Conservation (phyloP, 1,140 invertebrate genomes). For the Ostrea edulis region DNA sequence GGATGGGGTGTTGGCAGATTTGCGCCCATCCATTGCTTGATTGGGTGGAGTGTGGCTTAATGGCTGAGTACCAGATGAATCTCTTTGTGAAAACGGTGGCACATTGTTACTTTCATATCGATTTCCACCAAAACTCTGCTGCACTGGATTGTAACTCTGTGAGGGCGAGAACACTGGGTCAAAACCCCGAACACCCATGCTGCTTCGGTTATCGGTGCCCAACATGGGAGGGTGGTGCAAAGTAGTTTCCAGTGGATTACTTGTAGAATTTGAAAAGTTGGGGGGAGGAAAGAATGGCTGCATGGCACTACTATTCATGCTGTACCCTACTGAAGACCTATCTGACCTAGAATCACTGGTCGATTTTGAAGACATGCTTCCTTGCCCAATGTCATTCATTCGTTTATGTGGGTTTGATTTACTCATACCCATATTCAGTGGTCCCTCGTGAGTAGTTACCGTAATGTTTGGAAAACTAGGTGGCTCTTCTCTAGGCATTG, state of each 20-base stretch:
- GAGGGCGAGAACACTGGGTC: conserved; percentile 56
- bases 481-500: conserved; percentile 51
- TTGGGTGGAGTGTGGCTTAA: conserved; percentile 67
- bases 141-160: conserved; percentile 62
- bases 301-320: conserved; percentile 53
- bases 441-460: conserved; percentile 46
- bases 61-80: conserved; percentile 61
- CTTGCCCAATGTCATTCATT: conserved; percentile 52
- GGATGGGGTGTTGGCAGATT: conserved; percentile 62
- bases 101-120: conserved; percentile 60
- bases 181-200: conserved; percentile 47
- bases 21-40: conserved; percentile 57
- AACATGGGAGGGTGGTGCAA: conserved; percentile 63
- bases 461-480: conserved; percentile 59
- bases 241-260: conserved; percentile 61
- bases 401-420: conserved; percentile 59
- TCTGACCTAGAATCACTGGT: conserved; percentile 34
- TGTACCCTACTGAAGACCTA: conserved; percentile 39
- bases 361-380: conserved; percentile 42
- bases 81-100: conserved; percentile 54
- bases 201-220: conserved; percentile 54
- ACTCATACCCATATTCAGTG: conserved; percentile 48
- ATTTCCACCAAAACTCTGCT: conserved; percentile 46
- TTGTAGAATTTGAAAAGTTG: conserved; percentile 53
- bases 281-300: conserved; percentile 60